Percentiles rank a stretch among this genome's conserved stretches.
Conservation (phyloP, 53 echinoderm and acorn worm genomes). For the Glandiceps talaboti region DNA sequence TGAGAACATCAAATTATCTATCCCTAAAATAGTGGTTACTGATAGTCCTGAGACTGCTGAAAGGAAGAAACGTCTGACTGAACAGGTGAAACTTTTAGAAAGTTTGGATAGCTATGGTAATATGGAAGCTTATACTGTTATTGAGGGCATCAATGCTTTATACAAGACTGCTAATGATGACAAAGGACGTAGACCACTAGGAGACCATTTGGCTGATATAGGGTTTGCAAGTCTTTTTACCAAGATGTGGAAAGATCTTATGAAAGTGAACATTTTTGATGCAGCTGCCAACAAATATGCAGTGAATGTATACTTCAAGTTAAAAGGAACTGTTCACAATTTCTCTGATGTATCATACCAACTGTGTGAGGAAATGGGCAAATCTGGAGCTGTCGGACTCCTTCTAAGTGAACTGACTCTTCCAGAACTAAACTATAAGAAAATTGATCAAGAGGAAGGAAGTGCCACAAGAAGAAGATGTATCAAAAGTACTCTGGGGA, state of each 20-base stretch:
- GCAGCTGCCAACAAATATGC: background rate
- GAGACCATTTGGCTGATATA: slow-evolving; percentile 28
- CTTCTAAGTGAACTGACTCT: background rate
- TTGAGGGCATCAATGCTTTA: background rate
- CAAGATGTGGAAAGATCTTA: slow-evolving; percentile 40
- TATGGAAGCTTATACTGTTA: background rate
- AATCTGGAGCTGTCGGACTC: background rate
- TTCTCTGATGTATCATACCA: background rate
- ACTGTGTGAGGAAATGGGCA: background rate
- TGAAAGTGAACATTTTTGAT: background rate
- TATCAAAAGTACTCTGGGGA: background rate
- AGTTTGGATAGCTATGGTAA: background rate
- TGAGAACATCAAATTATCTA: too few relatives aligned
- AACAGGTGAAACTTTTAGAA: background rate
- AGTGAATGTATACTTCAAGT: background rate
- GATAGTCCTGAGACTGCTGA: background rate
- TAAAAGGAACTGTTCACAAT: background rate
- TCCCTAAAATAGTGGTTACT: too few relatives aligned
- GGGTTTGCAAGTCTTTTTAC: slow-evolving; percentile 30
- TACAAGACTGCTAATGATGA: background rate
- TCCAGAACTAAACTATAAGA: background rate
- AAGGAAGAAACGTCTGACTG: background rate
- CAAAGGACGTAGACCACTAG: background rate
- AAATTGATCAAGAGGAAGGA: background rate
- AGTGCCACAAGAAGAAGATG: background rate